Evolutionary conservation across 2,113 vertebrate species (phyloP), one percentile per base, ranked within the genome.

Genomic region (Aptenodytes forsteri): DNA sequence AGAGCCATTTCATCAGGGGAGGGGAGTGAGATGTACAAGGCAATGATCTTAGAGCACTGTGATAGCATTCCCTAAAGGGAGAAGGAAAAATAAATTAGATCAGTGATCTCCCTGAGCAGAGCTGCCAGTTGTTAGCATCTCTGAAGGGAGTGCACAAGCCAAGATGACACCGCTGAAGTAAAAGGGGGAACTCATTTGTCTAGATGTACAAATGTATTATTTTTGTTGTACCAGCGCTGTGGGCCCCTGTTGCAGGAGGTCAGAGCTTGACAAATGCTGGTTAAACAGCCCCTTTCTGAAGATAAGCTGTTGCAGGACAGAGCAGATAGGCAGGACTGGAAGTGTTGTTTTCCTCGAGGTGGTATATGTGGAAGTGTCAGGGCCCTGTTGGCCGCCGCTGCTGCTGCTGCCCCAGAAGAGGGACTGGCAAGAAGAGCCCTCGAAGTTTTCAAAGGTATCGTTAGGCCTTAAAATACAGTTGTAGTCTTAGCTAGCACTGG

Each of bases 31-130:
- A 95, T 88, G 56, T 82, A 82, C 66, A 49, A 89, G 86, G 85
- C 95, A 96, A 91, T 92, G 93, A 92, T 97, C 93, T 95, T 94
- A 96, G 94, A 97, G 87, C 34, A 2, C 44, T 96, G 94, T 95
- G 91, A 96, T 97, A 95, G 80, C 90, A 94, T 96, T 97, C 88
- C 96, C 96, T 95, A 67, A 94, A 97, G 90, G 94, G 47, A 18
- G 47, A 96, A 89, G 87, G 66, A 83, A 69, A 93, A 90, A 96
- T 93, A 95, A 95, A 97, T 98, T 97, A 97, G 97, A 97, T 97
- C 95, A 95, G 88, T 98, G 89, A 88, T 95, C 78, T 94, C 49
- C 67, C 42, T 83, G 83, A 97, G 80, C 90, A 87, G 83, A 96
- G 42, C 95, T 97, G 93, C 94, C 96, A 93, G 91, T 96, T 97